Percentiles rank a stretch among this genome's conserved stretches.
Evolutionary conservation across 2,888 invertebrate species (phyloP).

Genomic region (Terebella lapidaria): DNA sequence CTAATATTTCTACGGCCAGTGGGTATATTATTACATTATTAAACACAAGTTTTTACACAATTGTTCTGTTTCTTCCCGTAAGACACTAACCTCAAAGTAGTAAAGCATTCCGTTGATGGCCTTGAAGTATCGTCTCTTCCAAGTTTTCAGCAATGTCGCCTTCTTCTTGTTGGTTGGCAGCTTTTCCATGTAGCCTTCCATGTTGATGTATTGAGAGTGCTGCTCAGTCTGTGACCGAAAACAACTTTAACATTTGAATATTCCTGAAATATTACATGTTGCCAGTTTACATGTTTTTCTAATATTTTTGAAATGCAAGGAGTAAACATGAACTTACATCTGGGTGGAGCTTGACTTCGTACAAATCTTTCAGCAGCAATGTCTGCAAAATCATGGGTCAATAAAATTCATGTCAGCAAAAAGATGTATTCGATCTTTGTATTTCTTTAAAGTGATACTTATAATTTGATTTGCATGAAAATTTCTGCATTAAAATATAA

Average conservation of each 20-base stretch:
- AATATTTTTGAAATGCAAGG: not conserved
- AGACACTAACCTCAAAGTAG: slow-evolving; percentile 56
- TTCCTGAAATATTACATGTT: no score
- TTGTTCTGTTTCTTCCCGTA: no score
- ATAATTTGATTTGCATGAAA: no score
- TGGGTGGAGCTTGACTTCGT: slow-evolving; percentile 37
- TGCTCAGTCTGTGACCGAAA: slow-evolving; percentile 4
- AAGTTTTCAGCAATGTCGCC: slow-evolving; percentile 60
- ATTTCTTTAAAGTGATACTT: no score
- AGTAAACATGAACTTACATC: slow-evolving; percentile 38
- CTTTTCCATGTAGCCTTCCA: slow-evolving; percentile 60
- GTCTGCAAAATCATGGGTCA: slow-evolving; percentile 35
- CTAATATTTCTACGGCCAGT: no score
- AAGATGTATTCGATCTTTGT: no score
- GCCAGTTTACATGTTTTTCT: not conserved
- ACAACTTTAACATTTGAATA: not conserved
- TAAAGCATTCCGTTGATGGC: slow-evolving; percentile 58
- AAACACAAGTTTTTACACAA: no score
- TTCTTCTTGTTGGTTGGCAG: slow-evolving; percentile 57
- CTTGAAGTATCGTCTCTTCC: slow-evolving; percentile 59
- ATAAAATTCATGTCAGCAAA: no score
- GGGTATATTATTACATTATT: no score
- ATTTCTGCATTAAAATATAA: no score
- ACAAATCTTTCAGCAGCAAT: slow-evolving; percentile 37
- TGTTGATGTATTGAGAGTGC: slow-evolving; percentile 17